A percentile compares a stretch with the other conserved stretches of the same genome.
Evolutionary conservation across 2,888 invertebrate species (phyloP).

Genomic region (Zygaena filipendulae): DNA sequence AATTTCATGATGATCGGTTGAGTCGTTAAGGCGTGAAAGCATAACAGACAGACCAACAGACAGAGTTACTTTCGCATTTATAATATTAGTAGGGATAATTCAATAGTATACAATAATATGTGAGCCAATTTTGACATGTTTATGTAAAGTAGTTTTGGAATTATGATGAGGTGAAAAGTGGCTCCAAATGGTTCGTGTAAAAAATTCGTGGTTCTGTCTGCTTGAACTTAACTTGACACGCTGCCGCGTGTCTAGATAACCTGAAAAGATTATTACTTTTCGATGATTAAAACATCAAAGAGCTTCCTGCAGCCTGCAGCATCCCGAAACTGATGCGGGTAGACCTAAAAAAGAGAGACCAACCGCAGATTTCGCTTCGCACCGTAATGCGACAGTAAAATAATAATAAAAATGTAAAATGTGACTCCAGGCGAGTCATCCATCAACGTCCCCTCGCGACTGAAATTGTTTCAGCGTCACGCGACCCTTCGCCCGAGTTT

Average conservation of each 20-base stretch:
- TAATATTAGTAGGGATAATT: not conserved
- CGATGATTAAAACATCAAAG: no score
- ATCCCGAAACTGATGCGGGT: no score
- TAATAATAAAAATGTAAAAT: constrained; percentile 11
- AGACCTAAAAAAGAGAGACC: no score
- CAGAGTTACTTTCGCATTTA: not conserved
- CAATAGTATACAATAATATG: not conserved
- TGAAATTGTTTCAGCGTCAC: constrained; percentile 23
- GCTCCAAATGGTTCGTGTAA: not conserved
- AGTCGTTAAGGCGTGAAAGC: not conserved
- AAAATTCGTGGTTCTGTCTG: not conserved
- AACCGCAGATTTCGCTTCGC: no score
- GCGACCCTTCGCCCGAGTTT: no score
- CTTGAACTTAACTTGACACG: not conserved
- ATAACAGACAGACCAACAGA: not conserved
- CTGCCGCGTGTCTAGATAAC: not conserved
- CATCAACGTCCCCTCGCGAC: constrained; percentile 23
- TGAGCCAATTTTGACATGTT: not conserved
- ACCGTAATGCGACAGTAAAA: no score
- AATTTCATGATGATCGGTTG: not conserved
- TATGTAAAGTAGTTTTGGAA: not conserved
- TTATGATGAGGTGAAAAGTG: not conserved
- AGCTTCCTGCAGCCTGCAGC: no score
- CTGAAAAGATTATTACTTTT: no score
- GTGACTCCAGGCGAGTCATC: constrained; percentile 17